Base-by-base conservation (phyloP, 2,113 vertebrate species). In the Notothenia coriiceps region DNA sequence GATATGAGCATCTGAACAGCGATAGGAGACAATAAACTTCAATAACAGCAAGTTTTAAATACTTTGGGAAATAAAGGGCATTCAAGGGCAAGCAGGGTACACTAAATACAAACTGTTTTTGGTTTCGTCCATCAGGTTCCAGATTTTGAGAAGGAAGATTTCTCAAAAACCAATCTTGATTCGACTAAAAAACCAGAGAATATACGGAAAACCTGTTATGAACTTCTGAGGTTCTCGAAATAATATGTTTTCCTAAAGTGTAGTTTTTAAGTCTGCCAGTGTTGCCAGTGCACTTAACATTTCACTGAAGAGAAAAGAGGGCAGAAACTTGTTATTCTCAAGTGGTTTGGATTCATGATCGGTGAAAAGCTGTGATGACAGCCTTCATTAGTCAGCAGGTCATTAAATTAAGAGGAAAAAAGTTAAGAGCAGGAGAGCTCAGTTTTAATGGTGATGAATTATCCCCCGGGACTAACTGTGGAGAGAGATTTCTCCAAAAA, bases 351-450 rank as follows among this genome's bases (percentile, higher is more conserved):
- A 83, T 51, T 87, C 70, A 69, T 63, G 70, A 70, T 79, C 52
- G 77, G 83, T 77, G 75, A 80, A 82, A 79, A 11, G 66, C 74
- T 76, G 70, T 17, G 60, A 88, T 83, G 80, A 85, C 84, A 86
- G 81, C 75, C 61, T 66, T 79, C 84, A 87, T 92, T 88, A 86
- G 84, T 88, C 83, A 91, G 85, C 68, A 52, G 68, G 82, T 85
- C 74, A 71, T 82, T 90, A 80, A 83, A 62, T 83, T 79, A 74
- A 51, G 54, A 69, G 51, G 46, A 29, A 70, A 84, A 68, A 77
- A 79, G 71, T 47, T 62, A 87, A 69, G 71, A 71, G 84, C 73
- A 82, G 52, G 76, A 64, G 62, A 80, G 49, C 70, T 77, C 33
- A 44, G 18, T 66, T 88, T 86, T 89, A 89, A 92, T 75, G 62